Evolutionary conservation across 1,140 invertebrate genomes (phyloP), one percentile per base, ranked within the genome.

Genomic region (Lineus longissimus): DNA sequence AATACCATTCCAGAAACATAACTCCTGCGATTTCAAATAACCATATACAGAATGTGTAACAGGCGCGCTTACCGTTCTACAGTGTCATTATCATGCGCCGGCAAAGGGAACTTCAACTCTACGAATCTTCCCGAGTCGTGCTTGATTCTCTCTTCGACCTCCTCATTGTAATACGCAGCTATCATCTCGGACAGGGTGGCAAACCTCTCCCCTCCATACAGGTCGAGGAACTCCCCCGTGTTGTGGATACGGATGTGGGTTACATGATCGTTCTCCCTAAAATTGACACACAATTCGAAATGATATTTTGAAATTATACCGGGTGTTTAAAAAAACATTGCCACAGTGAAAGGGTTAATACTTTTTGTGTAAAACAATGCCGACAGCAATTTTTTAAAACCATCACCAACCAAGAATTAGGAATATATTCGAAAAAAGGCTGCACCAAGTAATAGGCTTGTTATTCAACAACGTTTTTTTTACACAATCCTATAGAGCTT

Each of bases 171-270:
- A 62, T 45, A 17, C 15, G 36, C 36, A 83, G 95, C 93, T 36
- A 97, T 92, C 60, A 97, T 84, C 82, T 97, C 94, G 1, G 92
- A 92, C 51, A 97, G 84, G 17, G 94, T 96, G 13, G 93, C 93
- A 84, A 97, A 97, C 76, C 95, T 96, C 81, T 97, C 94, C 65
- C 92, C 94, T 29, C 93, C 94, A 84, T 95, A 96, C 43, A 97
- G 86, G 84, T 97, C 94, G 75, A 95, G 94, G 82, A 94, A 95
- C 75, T 97, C 94, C 36, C 93, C 94, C 76, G 92, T 94, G 78
- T 96, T 96, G 82, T 96, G 94, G 72, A 97, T 97, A 85, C 96
- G 96, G 67, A 97, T 96, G 81, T 97, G 94, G 23, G 93, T 96
- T 27, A 96, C 92, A 80, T 94, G 90, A 55, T 89, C 33, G 15